Percentiles rank a stretch among this genome's conserved stretches.
Conservation (phyloP, 1,140 invertebrate species). For the Copidosoma floridanum region DNA sequence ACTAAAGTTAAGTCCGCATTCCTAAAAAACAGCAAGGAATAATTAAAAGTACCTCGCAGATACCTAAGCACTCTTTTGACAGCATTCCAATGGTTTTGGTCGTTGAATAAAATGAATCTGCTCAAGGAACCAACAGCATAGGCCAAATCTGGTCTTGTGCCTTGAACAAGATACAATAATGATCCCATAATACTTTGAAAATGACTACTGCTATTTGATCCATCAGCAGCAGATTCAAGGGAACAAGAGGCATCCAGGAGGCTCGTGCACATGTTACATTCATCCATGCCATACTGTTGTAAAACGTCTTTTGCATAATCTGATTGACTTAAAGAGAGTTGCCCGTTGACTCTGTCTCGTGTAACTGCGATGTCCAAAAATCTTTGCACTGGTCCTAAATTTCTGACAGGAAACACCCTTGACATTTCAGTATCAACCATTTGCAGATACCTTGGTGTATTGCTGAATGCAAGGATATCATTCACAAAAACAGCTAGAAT, state of each 20-base stretch:
- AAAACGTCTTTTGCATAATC: no score
- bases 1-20: conserved; percentile 2
- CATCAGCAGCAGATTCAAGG: no score
- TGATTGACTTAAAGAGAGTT: no score
- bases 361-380: background rate
- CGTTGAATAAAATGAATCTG: conserved; percentile 28
- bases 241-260: no score
- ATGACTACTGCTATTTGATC: background rate
- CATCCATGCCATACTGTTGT: no score
- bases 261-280: no score
- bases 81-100: conserved; percentile 31
- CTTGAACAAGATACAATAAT: conserved; percentile 39
- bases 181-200: conserved; percentile 39
- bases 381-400: background rate
- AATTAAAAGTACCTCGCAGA: conserved; percentile 29
- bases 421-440: background rate
- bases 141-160: conserved; percentile 45
- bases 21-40: conserved; percentile 12
- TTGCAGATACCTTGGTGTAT: background rate
- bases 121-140: conserved; percentile 35
- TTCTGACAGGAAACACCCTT: background rate
- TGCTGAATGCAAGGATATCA: background rate
- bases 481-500: background rate
- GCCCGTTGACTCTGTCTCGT: background rate
- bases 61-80: conserved; percentile 36